Percentiles rank a stretch among this genome's conserved stretches.
phyloP scores from a whole-genome alignment of 2,113 vertebrate genomes.

The Dicaeum eximium region DNA sequence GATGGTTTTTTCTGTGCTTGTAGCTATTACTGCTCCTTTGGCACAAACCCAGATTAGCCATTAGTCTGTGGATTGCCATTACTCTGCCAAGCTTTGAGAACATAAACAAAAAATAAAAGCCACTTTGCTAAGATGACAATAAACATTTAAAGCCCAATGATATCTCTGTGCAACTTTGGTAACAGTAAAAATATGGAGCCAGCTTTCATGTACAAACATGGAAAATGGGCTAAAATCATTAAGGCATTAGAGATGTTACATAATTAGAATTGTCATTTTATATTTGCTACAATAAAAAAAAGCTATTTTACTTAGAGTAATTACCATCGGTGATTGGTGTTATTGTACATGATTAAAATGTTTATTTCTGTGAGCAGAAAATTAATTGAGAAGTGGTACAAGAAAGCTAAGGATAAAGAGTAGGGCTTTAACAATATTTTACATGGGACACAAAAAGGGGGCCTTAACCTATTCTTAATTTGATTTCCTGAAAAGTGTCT shows the following conservation, averaged over 20 bases:
- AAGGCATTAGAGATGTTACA: constrained; percentile 1
- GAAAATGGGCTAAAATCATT: constrained; percentile 27
- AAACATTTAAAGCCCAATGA: constrained; percentile 55
- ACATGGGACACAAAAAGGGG: background rate
- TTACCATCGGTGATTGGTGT: background rate
- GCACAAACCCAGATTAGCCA: constrained; percentile 53
- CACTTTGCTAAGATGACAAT: constrained; percentile 45
- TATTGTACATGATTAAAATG: constrained; percentile 34
- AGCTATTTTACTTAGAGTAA: constrained; percentile 23
- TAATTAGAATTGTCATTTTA: constrained; percentile 44
- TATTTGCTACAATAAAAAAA: constrained; percentile 41
- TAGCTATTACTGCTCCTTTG: constrained; percentile 32
- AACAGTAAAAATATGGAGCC: constrained; percentile 21
- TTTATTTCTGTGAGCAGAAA: background rate
- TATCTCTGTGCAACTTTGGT: background rate
- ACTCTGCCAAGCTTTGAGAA: constrained; percentile 39
- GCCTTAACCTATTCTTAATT: background rate
- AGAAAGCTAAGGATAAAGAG: background rate
- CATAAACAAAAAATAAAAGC: constrained; percentile 54
- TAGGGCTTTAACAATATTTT: background rate
- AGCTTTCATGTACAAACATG: constrained; percentile 22
- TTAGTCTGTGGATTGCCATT: constrained; percentile 27
- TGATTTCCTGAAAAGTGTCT: background rate
- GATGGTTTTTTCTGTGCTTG: background rate
- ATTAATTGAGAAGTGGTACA: background rate